These are phyloP conservation scores for Halichondria panicea DNA, from an alignment of 37 sponge, comb jelly and placozoan species.

Conservation along the genomic window DNA sequence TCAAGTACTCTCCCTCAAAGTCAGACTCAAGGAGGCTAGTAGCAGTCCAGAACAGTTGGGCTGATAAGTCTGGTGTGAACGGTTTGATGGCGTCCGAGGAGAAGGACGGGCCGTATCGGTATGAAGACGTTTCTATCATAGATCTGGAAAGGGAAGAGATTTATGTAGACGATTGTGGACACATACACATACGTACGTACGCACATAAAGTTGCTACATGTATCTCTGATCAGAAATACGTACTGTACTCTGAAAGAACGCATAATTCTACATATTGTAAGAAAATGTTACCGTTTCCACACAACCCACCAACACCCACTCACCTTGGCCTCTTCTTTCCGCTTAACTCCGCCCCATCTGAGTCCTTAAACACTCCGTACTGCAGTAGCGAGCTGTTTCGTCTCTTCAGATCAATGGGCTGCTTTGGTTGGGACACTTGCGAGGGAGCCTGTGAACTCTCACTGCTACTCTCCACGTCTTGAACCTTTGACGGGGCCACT, in stretches of 20 bases:
- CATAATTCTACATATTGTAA: too few relatives aligned
- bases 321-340: too few relatives aligned
- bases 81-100: slow-evolving; percentile 25
- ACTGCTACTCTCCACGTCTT: too few relatives aligned
- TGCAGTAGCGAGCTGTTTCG: too few relatives aligned
- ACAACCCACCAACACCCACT: too few relatives aligned
- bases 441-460: too few relatives aligned
- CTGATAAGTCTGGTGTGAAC: slow-evolving; percentile 45
- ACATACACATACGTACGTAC: background rate
- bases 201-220: background rate
- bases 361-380: too few relatives aligned
- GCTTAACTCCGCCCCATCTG: too few relatives aligned
- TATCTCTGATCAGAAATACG: background rate
- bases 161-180: background rate
- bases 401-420: too few relatives aligned
- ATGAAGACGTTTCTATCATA: slow-evolving; percentile 32
- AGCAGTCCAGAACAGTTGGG: slow-evolving; percentile 79
- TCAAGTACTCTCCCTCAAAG: slow-evolving; percentile 68
- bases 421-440: too few relatives aligned
- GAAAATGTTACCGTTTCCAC: too few relatives aligned
- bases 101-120: background rate
- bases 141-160: too few relatives aligned
- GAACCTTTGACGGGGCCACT: background rate
- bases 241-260: background rate
- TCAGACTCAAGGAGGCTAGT: slow-evolving; percentile 75